These are phyloP conservation scores for Tursiops truncatus DNA, from an alignment of 2,113 vertebrate genomes.

Conservation along the genomic window DNA sequence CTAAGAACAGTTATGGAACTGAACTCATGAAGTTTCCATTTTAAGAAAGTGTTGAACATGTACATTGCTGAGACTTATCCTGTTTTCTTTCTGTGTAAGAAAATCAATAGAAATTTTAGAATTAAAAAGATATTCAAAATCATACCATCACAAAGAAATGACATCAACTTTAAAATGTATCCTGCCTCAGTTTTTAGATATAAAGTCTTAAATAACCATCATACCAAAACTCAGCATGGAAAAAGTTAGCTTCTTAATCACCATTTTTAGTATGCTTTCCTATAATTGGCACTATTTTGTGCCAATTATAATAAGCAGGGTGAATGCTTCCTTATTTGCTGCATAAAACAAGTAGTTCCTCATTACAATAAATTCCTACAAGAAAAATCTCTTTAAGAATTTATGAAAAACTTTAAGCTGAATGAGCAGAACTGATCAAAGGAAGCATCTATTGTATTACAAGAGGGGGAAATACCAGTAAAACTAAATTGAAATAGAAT, in stretches of 20 bases:
- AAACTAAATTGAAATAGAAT: not conserved
- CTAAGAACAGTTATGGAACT: not conserved
- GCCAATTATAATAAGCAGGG: not conserved
- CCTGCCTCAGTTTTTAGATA: not conserved
- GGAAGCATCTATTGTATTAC: not conserved
- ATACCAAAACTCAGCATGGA: not conserved
- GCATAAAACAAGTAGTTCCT: not conserved
- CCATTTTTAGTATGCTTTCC: not conserved
- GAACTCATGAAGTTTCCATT: not conserved
- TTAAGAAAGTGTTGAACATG: not conserved
- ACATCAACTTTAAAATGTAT: not conserved
- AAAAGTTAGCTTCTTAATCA: constrained; percentile 20
- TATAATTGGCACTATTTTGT: not conserved
- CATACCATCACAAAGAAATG: not conserved
- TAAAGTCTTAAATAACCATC: not conserved
- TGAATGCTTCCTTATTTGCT: not conserved
- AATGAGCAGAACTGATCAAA: not conserved
- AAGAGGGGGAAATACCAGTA: not conserved
- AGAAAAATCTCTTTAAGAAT: not conserved
- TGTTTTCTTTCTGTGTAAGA: constrained; percentile 20
- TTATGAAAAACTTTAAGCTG: not conserved
- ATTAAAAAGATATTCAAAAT: not conserved
- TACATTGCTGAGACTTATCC: not conserved
- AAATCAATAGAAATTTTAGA: constrained; percentile 17
- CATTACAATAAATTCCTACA: not conserved